Evolutionary conservation across 2,113 vertebrate genomes (phyloP), one percentile per base, ranked within the genome.

Genomic region (Paraplagusia blochii): DNA sequence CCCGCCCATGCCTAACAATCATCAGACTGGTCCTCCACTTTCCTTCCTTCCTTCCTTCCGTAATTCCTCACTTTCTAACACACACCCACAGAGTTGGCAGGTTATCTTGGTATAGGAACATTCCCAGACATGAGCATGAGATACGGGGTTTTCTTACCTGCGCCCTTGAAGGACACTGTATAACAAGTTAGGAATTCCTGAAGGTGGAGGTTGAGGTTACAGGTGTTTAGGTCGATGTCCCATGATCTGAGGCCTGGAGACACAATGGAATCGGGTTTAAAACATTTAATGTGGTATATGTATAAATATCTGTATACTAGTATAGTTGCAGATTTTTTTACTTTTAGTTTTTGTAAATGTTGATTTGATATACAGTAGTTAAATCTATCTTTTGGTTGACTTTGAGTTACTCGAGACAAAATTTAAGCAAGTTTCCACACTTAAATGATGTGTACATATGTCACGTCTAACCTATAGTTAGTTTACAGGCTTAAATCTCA

Each of bases 111-210:
- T 13, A 8, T 79, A 34, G 1, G 45, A 15, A 12, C 5, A 76
- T 53, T 60, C 53, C 40, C 18, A 22, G 22, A 16, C 12, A 19
- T 11, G 34, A 48, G 19, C 14, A 4, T 39, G 9, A 16, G 10
- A 45, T 1, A 47, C 16, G 39, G 22, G 1, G 4, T 8, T 36
- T 17, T 42, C 83, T 54, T 47, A 84, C 79, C 78, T 70, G 77
- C 63, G 90, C 92, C 93, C 84, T 91, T 95, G 17, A 94, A 93
- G 4, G 90, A 92, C 0, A 91, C 93, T 0, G 94, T 95, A 74
- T 94, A 93, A 1, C 92, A 89, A 15, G 93, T 93, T 42, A 94
- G 91, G 0, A 98, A 98, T 14, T 92, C 85, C 72, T 91, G 93
- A 16, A 96, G 90, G 72, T 92, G 90, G 43, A 94, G 89, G 0